Conservation (phyloP, 2,888 invertebrate species). For the Orgyia antiqua region DNA sequence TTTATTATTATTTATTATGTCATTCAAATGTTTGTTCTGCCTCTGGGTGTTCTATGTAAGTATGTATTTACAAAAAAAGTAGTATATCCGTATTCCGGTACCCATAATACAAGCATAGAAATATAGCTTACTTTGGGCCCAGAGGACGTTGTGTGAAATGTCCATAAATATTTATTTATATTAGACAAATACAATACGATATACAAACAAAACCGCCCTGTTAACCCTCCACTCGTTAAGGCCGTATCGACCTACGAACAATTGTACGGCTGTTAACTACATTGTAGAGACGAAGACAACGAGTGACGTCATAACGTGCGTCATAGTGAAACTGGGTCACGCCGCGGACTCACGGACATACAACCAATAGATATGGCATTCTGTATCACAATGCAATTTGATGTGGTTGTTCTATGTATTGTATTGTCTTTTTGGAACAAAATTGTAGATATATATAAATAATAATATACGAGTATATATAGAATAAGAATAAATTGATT, state of each 20-base stretch:
- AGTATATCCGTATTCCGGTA: too few species aligned
- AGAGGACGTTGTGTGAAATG: too few species aligned
- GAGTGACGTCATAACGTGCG: slow-evolving; percentile 40
- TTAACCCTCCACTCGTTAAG: slow-evolving; percentile 4
- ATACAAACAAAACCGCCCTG: slow-evolving; percentile 1
- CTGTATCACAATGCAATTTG: slow-evolving; percentile 23
- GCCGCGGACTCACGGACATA: slow-evolving; percentile 4
- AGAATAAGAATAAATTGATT: too few species aligned
- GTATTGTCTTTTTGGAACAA: not conserved
- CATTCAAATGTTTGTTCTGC: too few species aligned
- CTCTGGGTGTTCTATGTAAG: too few species aligned
- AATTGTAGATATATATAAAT: too few species aligned
- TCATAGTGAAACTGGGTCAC: slow-evolving; percentile 41
- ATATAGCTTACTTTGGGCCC: too few species aligned
- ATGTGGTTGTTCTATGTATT: slow-evolving; percentile 7
- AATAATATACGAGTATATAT: too few species aligned
- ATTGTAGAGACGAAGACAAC: slow-evolving; percentile 27
- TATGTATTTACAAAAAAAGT: too few species aligned
- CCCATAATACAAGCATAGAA: too few species aligned
- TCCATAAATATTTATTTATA: too few species aligned
- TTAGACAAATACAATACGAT: not conserved
- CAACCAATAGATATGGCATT: slow-evolving; percentile 14
- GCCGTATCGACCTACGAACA: slow-evolving; percentile 13
- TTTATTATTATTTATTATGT: too few species aligned
- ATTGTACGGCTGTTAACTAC: slow-evolving; percentile 22